phyloP scores from a whole-genome alignment of 23 tunicate species.

The Halocynthia roretzi region DNA sequence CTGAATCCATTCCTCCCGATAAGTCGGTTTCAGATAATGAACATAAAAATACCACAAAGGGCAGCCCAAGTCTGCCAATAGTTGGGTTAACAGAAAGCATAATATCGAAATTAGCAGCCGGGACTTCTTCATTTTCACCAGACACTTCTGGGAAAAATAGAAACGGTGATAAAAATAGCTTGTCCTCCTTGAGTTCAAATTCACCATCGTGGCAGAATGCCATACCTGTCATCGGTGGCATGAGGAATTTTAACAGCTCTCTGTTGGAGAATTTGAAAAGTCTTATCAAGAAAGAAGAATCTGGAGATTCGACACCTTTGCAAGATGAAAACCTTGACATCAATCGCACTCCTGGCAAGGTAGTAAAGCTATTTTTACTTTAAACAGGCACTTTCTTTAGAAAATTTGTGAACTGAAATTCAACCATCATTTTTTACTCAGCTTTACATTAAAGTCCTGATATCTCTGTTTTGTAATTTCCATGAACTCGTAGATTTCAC shows the following conservation, averaged over 20 bases:
- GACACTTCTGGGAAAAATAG: too few relatives aligned
- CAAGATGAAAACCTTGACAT: slow-evolving; percentile 35
- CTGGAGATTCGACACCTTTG: slow-evolving; percentile 58
- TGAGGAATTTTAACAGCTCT: not conserved
- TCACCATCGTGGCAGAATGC: slow-evolving; percentile 19
- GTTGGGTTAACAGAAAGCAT: not conserved
- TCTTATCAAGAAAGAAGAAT: not conserved
- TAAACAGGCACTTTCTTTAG: too few relatives aligned
- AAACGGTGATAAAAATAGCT: not conserved
- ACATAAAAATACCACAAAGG: not conserved
- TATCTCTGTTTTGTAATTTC: too few relatives aligned
- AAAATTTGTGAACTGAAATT: too few relatives aligned
- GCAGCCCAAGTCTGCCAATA: not conserved
- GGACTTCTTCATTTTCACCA: not conserved
- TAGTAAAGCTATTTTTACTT: too few relatives aligned
- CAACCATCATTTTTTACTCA: too few relatives aligned
- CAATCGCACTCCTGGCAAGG: too few relatives aligned
- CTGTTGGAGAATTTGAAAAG: slow-evolving; percentile 4
- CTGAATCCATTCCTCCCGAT: slow-evolving; percentile 32
- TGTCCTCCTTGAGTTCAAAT: not conserved
- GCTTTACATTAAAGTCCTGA: too few relatives aligned
- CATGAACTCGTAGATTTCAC: too few relatives aligned
- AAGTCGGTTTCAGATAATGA: slow-evolving; percentile 25
- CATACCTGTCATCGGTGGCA: slow-evolving; percentile 68
- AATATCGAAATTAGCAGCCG: not conserved